These are phyloP conservation scores for Epinotia ramella DNA, from an alignment of 2,888 invertebrate species.

Conservation along the genomic window DNA sequence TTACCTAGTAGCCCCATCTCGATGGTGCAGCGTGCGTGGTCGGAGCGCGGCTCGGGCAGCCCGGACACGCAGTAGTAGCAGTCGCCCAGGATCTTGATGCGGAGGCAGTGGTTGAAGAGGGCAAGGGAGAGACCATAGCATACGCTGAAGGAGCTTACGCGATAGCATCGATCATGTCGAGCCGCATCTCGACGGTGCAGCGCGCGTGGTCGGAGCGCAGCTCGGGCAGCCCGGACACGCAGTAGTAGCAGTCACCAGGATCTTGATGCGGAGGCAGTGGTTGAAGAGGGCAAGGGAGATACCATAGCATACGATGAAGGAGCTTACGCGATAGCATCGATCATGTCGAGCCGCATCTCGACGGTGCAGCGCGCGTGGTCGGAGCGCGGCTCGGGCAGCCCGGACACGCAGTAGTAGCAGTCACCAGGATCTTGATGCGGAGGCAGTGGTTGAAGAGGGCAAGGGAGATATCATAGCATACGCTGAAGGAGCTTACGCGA, in stretches of 20 bases:
- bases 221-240: slow-evolving; percentile 96
- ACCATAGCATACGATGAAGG: too few species aligned
- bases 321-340: too few species aligned
- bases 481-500: slow-evolving; percentile 87
- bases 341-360: slow-evolving; percentile 92
- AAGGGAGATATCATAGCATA: too few species aligned
- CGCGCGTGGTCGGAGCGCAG: slow-evolving; percentile 96
- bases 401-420: slow-evolving; percentile 97
- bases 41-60: slow-evolving; percentile 94
- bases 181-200: slow-evolving; percentile 95
- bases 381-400: slow-evolving; percentile 91
- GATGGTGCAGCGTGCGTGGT: slow-evolving; percentile 96
- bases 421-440: slow-evolving; percentile 94
- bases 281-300: slow-evolving; percentile 66
- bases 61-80: slow-evolving; percentile 98
- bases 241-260: slow-evolving; percentile 97
- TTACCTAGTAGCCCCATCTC: slow-evolving; percentile 94
- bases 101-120: slow-evolving; percentile 88
- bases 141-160: too few species aligned
- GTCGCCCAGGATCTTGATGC: slow-evolving; percentile 93
- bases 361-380: slow-evolving; percentile 97
- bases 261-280: slow-evolving; percentile 93
- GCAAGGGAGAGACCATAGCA: too few species aligned
- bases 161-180: slow-evolving; percentile 80
- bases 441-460: slow-evolving; percentile 88